A percentile compares a stretch with the other conserved stretches of the same genome.
Conservation (phyloP, 2,113 vertebrate species). For the Brienomyrus brachyistius region DNA sequence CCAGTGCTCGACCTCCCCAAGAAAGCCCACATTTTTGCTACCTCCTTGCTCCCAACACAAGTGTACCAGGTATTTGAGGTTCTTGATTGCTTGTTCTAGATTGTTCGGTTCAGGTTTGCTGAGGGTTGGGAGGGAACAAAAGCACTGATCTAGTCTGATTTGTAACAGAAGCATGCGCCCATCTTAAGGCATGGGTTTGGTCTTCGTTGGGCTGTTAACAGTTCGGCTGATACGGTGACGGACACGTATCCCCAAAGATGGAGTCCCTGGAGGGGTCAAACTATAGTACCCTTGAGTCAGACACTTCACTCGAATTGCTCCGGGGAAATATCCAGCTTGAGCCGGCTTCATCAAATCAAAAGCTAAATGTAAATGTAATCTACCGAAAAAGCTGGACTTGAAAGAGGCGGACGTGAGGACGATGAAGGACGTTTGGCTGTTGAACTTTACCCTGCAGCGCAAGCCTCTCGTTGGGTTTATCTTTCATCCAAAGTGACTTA, state of each 20-base stretch:
- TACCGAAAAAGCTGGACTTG: not conserved
- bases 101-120: not conserved
- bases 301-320: not conserved
- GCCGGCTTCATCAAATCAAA: not conserved
- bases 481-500: not conserved
- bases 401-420: not conserved
- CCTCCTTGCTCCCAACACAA: not conserved
- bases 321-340: not conserved
- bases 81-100: not conserved
- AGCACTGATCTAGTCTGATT: not conserved
- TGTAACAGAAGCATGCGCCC: not conserved
- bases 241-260: not conserved
- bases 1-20: not conserved
- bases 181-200: not conserved
- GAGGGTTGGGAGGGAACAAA: not conserved
- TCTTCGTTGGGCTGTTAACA: not conserved
- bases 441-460: not conserved
- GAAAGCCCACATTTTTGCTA: not conserved
- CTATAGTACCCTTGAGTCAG: not conserved
- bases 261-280: not conserved
- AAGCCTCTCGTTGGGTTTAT: not conserved
- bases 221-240: not conserved
- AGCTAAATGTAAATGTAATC: conserved; percentile 3
- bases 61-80: not conserved
- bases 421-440: not conserved